phyloP scores from a whole-genome alignment of 2,113 vertebrate species.

The Xiphophorus hellerii region DNA sequence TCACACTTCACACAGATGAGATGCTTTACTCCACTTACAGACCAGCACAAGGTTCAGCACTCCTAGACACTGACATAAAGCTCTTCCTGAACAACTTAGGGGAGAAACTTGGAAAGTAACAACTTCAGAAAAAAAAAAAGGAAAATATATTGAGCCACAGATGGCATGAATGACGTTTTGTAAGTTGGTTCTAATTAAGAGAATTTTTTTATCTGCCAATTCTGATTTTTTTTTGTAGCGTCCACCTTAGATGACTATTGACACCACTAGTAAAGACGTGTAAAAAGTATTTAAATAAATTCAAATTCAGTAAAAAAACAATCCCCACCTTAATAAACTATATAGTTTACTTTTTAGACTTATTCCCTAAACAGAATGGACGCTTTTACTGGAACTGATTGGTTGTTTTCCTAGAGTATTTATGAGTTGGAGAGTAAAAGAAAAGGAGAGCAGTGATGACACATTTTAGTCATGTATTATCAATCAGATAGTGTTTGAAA shows the following conservation, averaged over 20 bases:
- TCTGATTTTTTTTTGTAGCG: no score
- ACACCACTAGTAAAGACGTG: not conserved
- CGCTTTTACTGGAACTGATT: no score
- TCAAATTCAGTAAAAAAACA: not conserved
- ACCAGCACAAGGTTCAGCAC: constrained; percentile 17
- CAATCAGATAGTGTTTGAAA: not conserved
- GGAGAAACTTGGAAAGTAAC: constrained; percentile 16
- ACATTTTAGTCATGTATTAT: no score
- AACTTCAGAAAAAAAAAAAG: not conserved
- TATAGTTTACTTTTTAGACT: no score
- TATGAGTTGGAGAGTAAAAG: no score
- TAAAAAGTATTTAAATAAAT: not conserved
- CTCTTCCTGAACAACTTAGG: not conserved
- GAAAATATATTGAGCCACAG: not conserved
- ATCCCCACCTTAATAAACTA: not conserved
- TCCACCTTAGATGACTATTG: not conserved
- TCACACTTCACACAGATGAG: constrained; percentile 37
- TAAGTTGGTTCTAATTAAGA: not conserved
- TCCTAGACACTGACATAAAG: constrained; percentile 10
- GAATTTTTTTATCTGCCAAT: not conserved
- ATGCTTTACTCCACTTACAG: constrained; percentile 33
- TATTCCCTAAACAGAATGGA: no score
- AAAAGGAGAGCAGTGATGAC: no score
- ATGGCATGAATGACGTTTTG: not conserved
- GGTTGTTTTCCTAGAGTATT: no score